These are phyloP conservation scores for Andrena hattorfiana DNA, from an alignment of 2,888 invertebrate species.

Conservation along the genomic window DNA sequence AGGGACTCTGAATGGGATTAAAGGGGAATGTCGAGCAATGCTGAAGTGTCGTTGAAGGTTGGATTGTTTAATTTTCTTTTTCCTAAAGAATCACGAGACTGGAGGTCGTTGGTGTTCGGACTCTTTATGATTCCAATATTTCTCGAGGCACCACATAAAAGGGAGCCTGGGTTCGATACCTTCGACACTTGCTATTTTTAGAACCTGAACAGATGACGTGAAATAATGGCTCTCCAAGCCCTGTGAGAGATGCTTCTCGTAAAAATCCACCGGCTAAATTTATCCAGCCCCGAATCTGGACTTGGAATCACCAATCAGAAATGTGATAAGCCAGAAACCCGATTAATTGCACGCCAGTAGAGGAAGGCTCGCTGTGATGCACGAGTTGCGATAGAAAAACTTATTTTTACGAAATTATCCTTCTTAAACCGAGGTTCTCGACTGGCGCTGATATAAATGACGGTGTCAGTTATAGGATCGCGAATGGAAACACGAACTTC, in stretches of 20 bases:
- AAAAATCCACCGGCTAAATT: neutral
- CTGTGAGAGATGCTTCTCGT: neutral
- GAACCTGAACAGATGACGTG: slow-evolving; percentile 26
- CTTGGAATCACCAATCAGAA: neutral
- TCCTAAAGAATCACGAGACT: too few relatives aligned
- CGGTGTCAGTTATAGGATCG: too few relatives aligned
- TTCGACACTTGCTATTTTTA: slow-evolving; percentile 22
- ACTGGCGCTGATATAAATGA: too few relatives aligned
- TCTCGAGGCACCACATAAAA: neutral
- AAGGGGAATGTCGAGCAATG: neutral
- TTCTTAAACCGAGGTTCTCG: too few relatives aligned
- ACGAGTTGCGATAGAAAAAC: neutral
- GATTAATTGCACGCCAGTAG: neutral
- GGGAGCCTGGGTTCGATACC: slow-evolving; percentile 5
- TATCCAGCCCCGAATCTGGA: neutral
- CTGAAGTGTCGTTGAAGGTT: too few relatives aligned
- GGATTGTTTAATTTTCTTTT: too few relatives aligned
- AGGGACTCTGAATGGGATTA: neutral
- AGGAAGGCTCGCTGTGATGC: neutral
- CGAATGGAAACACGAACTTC: too few relatives aligned
- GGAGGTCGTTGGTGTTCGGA: too few relatives aligned
- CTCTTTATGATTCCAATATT: neutral
- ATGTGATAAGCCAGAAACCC: neutral
- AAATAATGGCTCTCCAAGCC: neutral
- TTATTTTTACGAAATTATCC: neutral